Base-by-base conservation (phyloP, 1,140 invertebrate genomes). In the Leptinotarsa defecta region DNA sequence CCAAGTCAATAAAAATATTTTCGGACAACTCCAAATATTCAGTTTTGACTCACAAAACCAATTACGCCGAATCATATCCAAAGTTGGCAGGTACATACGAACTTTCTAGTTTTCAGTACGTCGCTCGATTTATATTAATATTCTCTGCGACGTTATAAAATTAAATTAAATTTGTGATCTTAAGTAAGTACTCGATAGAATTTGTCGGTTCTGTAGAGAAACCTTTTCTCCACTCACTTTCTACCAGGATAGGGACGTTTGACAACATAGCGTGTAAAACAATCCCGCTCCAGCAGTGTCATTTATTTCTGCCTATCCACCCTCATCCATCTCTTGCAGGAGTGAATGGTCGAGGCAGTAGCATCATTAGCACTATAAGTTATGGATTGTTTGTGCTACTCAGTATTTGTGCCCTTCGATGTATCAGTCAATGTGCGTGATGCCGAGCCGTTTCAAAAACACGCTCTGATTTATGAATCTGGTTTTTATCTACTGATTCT, bases 321-420 rank as follows among this genome's bases (percentile, higher is more conserved):
- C 48, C 48, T 34, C 69, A 71, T 71, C 22, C 69, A 34, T 71
- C 69, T 71, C 69, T 17, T 27, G 69, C 69, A 71, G 69, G 48
- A 71, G 69, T 61, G 69, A 71, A 71, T 71, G 69, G 69, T 57
- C 34, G 48, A 71, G 69, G 69, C 69, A 71, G 34, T 71, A 48
- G 69, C 69, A 71, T 71, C 69, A 71, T 71, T 71, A 71, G 69
- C 69, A 24, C 69, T 4, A 27, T 71, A 48, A 71, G 69, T 71
- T 71, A 71, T 71, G 48, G 69, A 57, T 71, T 71, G 69, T 71
- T 71, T 71, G 64, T 65, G 34, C 69, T 71, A 71, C 69, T 71
- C 27, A 71, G 69, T 71, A 61, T 52, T 71, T 49, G 34, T 61
- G 52, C 69, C 69, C 69, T 71, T 57, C 69, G 69, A 71, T 61